These are phyloP conservation scores for Haliaeetus leucogaster DNA, from an alignment of 2,113 vertebrate species.

Conservation along the genomic window DNA sequence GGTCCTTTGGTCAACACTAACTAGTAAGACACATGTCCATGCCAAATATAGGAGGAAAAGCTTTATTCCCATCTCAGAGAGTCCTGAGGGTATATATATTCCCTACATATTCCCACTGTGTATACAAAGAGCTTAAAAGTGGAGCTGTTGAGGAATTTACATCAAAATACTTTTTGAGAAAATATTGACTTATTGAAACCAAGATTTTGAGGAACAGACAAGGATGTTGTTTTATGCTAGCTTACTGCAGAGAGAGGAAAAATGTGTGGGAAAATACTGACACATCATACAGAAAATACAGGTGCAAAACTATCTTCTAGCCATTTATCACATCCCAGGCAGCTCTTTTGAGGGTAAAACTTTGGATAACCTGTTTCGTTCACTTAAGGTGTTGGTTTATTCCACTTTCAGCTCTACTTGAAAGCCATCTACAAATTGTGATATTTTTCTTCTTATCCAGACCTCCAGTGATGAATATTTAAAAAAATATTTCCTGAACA, in stretches of 20 bases:
- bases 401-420: not conserved
- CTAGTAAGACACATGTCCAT: not conserved
- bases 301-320: not conserved
- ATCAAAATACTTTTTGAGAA: not conserved
- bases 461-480: not conserved
- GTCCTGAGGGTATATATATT: not conserved
- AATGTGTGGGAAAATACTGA: not conserved
- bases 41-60: not conserved
- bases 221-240: not conserved
- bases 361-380: not conserved
- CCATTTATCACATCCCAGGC: not conserved
- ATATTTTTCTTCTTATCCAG: not conserved
- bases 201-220: not conserved
- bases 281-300: rapidly evolving
- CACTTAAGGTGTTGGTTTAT: not conserved
- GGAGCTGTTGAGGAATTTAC: not conserved
- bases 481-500: not conserved
- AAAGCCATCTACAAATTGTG: not conserved
- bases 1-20: not conserved
- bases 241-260: not conserved
- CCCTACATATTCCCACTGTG: not conserved
- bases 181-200: not conserved
- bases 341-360: not conserved
- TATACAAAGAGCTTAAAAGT: not conserved
- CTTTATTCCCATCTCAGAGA: not conserved